Conservation (phyloP, 2,797 vertebrate species). For the Alcedo atthis region DNA sequence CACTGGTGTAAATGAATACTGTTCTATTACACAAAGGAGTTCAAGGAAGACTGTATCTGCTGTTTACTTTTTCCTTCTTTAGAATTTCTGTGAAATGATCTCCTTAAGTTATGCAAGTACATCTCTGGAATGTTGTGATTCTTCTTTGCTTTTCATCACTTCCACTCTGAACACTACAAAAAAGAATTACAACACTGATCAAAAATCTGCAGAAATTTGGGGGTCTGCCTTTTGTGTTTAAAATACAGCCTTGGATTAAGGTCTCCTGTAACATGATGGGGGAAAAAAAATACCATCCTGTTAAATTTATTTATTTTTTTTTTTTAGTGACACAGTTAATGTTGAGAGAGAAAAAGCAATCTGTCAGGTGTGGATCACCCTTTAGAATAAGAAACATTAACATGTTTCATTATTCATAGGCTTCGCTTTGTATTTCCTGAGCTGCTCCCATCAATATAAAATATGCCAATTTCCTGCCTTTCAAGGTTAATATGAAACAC, state of each 20-base stretch:
- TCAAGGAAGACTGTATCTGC: background rate
- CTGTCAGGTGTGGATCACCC: constrained; percentile 42
- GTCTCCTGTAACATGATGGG: background rate
- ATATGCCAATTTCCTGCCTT: constrained; percentile 68
- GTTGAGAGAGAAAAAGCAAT: background rate
- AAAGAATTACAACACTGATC: background rate
- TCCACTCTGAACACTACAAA: background rate
- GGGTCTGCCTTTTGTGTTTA: background rate
- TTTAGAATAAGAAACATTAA: constrained; percentile 7
- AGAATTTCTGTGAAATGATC: background rate
- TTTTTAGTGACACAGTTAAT: background rate
- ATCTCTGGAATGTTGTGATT: background rate
- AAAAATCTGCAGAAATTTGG: background rate
- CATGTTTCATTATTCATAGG: constrained; percentile 49
- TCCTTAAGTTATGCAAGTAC: background rate
- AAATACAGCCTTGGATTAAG: background rate
- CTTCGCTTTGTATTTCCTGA: constrained; percentile 34
- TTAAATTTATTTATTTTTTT: background rate
- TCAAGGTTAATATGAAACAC: constrained; percentile 59
- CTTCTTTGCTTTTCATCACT: background rate
- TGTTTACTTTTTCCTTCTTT: background rate
- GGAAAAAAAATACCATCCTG: background rate
- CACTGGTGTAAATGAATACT: background rate
- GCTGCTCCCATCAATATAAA: constrained; percentile 44
- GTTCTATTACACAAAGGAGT: background rate